These are phyloP conservation scores for Bothrops alternatus DNA, from an alignment of 2,797 vertebrate genomes.

Conservation along the genomic window DNA sequence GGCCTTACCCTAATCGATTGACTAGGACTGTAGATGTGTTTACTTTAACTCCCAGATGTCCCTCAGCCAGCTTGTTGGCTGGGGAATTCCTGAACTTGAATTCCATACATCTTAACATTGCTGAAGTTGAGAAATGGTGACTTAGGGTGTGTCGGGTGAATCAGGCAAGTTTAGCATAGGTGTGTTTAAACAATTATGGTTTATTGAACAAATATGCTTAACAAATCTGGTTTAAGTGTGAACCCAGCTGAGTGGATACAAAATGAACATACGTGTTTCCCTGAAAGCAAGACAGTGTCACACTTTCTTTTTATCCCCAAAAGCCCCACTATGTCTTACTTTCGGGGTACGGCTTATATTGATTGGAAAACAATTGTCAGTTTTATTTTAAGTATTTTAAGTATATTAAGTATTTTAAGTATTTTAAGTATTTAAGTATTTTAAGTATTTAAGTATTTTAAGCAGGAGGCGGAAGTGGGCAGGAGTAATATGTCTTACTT, in stretches of 20 bases:
- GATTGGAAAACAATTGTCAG: too few relatives aligned
- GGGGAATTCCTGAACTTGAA: not conserved
- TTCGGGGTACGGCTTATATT: too few relatives aligned
- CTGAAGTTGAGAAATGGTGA: not conserved
- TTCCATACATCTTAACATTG: not conserved
- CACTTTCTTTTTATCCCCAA: too few relatives aligned
- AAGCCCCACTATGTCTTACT: too few relatives aligned
- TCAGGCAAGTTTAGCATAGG: not conserved
- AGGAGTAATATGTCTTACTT: too few relatives aligned
- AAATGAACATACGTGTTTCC: not conserved
- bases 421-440: too few relatives aligned
- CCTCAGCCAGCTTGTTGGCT: not conserved
- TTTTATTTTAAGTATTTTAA: too few relatives aligned
- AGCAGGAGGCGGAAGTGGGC: too few relatives aligned
- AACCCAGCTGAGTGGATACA: not conserved
- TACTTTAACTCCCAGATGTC: not conserved
- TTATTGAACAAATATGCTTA: not conserved
- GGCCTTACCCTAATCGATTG: not conserved
- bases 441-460: too few relatives aligned
- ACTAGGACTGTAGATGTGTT: not conserved
- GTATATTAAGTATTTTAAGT: too few relatives aligned
- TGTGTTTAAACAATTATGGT: not conserved
- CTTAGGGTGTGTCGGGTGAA: not conserved
- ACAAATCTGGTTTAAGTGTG: not conserved
- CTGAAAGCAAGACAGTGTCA: too few relatives aligned